A percentile compares a stretch with the other conserved stretches of the same genome.
Conservation (phyloP, 2,113 vertebrate genomes). For the Ammodramus savannarum region DNA sequence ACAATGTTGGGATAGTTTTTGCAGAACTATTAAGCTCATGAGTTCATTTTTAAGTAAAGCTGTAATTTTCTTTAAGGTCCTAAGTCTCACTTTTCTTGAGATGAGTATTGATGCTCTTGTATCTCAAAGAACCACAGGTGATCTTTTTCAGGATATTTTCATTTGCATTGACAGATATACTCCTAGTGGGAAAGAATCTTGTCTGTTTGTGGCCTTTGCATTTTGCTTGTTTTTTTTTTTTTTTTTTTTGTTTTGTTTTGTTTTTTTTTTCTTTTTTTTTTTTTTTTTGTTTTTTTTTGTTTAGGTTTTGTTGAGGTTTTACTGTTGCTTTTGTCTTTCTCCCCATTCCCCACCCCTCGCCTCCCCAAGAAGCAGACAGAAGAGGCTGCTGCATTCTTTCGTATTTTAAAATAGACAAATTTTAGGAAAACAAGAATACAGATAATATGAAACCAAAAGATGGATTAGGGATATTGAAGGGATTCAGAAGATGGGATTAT, state of each 20-base stretch:
- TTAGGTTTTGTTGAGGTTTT: not conserved
- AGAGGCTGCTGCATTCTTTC: not conserved
- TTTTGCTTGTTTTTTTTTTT: not conserved
- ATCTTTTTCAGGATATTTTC: not conserved
- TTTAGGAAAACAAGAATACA: not conserved
- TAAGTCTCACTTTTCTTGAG: not conserved
- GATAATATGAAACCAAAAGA: not conserved
- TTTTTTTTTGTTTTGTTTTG: too few species aligned
- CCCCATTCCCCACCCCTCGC: fast-evolving
- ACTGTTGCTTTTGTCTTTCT: not conserved
- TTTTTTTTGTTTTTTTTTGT: not conserved
- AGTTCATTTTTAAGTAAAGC: not conserved
- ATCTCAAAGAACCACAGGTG: not conserved
- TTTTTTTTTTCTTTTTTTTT: too few species aligned
- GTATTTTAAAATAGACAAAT: not conserved
- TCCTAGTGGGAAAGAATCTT: not conserved
- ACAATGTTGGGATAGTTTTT: not conserved
- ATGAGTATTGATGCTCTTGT: not conserved
- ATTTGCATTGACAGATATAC: not conserved
- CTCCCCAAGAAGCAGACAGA: fast-evolving
- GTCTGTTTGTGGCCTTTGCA: fast-evolving
- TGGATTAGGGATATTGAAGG: not conserved
- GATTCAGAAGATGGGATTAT: not conserved
- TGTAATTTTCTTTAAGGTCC: not conserved
- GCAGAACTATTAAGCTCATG: not conserved